Evolutionary conservation across 2,888 invertebrate species (phyloP).

Genomic region (Baronia brevicornis): DNA sequence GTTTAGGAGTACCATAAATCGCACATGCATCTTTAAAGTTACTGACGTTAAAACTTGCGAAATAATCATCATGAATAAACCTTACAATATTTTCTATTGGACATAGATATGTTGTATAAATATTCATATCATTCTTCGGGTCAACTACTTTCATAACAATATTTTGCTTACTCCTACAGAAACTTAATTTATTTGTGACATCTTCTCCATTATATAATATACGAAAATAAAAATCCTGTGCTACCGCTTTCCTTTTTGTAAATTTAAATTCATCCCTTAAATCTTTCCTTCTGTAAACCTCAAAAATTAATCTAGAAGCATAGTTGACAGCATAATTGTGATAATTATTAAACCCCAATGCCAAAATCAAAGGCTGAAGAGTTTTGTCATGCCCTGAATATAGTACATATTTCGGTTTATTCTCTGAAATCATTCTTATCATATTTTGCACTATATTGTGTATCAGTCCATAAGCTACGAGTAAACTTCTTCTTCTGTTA

Average conservation of each 20-base stretch:
- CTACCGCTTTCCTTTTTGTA: slow-evolving; percentile 70
- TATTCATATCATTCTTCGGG: slow-evolving; percentile 45
- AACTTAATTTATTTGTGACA: slow-evolving; percentile 86
- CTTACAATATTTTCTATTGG: slow-evolving; percentile 91
- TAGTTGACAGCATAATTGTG: slow-evolving; percentile 85
- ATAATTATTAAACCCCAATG: slow-evolving; percentile 81
- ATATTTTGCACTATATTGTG: slow-evolving; percentile 87
- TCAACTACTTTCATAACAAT: slow-evolving; percentile 60
- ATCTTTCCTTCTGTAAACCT: slow-evolving; percentile 84
- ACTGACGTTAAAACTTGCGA: slow-evolving; percentile 87
- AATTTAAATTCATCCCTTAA: slow-evolving; percentile 68
- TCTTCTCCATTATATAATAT: slow-evolving; percentile 91
- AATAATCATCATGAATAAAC: slow-evolving; percentile 92
- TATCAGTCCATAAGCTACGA: slow-evolving; percentile 89
- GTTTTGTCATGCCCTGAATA: slow-evolving; percentile 97
- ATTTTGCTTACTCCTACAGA: slow-evolving; percentile 81
- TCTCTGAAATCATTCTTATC: slow-evolving; percentile 86
- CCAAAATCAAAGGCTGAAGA: slow-evolving; percentile 86
- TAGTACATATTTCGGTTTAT: slow-evolving; percentile 82
- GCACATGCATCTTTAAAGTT: slow-evolving; percentile 91
- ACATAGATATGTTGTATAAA: slow-evolving; percentile 78
- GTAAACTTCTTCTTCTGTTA: slow-evolving; percentile 79
- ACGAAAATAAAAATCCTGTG: slow-evolving; percentile 86
- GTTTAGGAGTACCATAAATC: slow-evolving; percentile 45
- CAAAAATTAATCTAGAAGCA: slow-evolving; percentile 90